Percentiles rank a stretch among this genome's conserved stretches.
phyloP scores from a whole-genome alignment of 2,797 vertebrate species.

The Eupleurogrammus muticus region DNA sequence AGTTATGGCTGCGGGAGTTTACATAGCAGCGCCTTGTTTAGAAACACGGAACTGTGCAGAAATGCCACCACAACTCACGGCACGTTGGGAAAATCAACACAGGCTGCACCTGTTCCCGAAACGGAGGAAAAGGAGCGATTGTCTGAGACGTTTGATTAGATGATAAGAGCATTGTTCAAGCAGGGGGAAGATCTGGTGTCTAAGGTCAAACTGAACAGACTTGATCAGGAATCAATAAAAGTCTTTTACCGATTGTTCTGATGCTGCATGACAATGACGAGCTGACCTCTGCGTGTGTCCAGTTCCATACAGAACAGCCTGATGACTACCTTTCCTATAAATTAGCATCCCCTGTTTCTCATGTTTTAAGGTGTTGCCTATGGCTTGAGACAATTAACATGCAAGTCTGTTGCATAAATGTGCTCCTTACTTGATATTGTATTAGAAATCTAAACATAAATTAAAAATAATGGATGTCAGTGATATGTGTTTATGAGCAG shows the following conservation, averaged over 20 bases:
- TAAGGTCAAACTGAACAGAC: conserved; percentile 1
- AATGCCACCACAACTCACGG: conserved; percentile 13
- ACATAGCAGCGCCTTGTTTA: conserved; percentile 58
- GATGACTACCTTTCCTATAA: no score
- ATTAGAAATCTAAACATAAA: no score
- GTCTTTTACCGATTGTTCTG: conserved; percentile 2
- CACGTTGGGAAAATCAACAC: conserved; percentile 4
- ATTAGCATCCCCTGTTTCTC: no score
- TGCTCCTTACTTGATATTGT: no score
- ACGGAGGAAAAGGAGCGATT: neutral
- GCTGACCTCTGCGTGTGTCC: no score
- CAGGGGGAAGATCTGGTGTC: conserved; percentile 21
- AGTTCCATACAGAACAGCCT: no score
- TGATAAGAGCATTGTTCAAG: conserved; percentile 29
- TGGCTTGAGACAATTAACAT: no score
- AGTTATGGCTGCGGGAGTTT: conserved; percentile 60
- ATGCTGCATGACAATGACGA: no score
- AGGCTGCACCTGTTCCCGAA: conserved; percentile 55
- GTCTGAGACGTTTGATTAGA: conserved; percentile 17
- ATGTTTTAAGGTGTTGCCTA: no score
- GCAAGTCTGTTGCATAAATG: no score
- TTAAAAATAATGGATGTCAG: no score
- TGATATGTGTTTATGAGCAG: no score
- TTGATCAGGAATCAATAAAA: conserved; percentile 31
- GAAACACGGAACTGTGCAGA: conserved; percentile 40